A percentile compares a stretch with the other conserved stretches of the same genome.
Conservation (phyloP, 2,888 invertebrate genomes). For the Drosophila aldrichi region DNA sequence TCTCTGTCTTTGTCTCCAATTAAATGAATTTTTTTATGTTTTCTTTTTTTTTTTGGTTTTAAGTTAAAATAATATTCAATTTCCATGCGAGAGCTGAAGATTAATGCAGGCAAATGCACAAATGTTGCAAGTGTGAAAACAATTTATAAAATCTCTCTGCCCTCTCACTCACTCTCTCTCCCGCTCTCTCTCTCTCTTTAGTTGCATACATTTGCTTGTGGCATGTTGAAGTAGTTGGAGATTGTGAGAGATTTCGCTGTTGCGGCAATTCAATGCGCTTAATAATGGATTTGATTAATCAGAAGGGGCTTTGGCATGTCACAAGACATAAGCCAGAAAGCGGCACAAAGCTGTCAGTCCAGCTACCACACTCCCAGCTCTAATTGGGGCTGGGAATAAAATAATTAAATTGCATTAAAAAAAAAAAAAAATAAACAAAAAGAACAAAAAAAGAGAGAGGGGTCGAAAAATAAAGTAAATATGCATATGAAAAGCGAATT, state of each 20-base stretch:
- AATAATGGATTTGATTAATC: conserved; percentile 76
- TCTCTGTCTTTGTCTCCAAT: too few species aligned
- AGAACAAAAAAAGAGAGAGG: background rate
- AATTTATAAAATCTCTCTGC: background rate
- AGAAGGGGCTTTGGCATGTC: conserved; percentile 47
- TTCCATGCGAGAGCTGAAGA: background rate
- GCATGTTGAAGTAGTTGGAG: background rate
- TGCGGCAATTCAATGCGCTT: conserved; percentile 54
- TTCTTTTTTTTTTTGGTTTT: too few species aligned
- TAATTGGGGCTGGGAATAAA: conserved; percentile 61
- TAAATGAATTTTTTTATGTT: too few species aligned
- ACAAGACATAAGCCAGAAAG: conserved; percentile 61
- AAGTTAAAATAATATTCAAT: background rate
- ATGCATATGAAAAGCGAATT: conserved; percentile 72
- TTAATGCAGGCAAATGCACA: background rate
- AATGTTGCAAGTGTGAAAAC: background rate
- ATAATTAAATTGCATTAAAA: conserved; percentile 75
- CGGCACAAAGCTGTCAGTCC: conserved; percentile 40
- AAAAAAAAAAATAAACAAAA: background rate
- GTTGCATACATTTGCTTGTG: background rate
- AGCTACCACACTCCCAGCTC: background rate
- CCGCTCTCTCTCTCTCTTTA: too few species aligned
- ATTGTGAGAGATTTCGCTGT: conserved; percentile 16
- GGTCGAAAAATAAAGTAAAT: conserved; percentile 43
- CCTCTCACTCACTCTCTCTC: too few species aligned